Evolutionary conservation across 2,113 vertebrate genomes (phyloP), one percentile per base, ranked within the genome.

Genomic region (Bagarius yarrelli): DNA sequence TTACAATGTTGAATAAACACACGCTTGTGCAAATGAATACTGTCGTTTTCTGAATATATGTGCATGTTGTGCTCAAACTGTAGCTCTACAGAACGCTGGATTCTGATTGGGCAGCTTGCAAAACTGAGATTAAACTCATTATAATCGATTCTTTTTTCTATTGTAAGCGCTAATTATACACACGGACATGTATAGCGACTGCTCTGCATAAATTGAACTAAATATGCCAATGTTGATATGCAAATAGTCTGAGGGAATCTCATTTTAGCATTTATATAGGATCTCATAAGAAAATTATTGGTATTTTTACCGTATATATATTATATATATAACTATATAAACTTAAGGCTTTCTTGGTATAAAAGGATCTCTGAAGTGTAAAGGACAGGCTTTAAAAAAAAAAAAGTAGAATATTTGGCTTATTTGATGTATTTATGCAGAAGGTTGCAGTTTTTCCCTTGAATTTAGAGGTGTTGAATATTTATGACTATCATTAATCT

Each of bases 1-100:
- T 60, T 60, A 76, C 55, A 61, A 12, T 76, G 56, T 25, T 61
- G 74, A 59, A 76, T 61, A 59, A 76, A 59, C 16, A 60, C 2
- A 23, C 34, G 27, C 12, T 60, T 60, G 23, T 15, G 8, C 50
- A 55, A 55, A 55, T 73, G 4, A 55, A 73, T 8, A 14, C 44
- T 30, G 69, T 73, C 12, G 34, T 21, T 55, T 73, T 21, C 25
- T 30, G n/a, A 52, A 71, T 5, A 34, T 13, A 19, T 34, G 44
- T 11, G 21, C 12, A 16, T 69, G 14, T 44, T 23, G 34, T 71
- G 44, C 47, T 71, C 2, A 53, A 25, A 30, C 44, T 15, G 8
- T 8, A 6, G n/a, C 8, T 4, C 25, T 30, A 47, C 50, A 27
- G 9, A 52, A 30, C 19, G 50, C 67, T 73, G 13, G 27, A 55